Base-by-base conservation (phyloP, 2,113 vertebrate species). In the Alces alces region DNA sequence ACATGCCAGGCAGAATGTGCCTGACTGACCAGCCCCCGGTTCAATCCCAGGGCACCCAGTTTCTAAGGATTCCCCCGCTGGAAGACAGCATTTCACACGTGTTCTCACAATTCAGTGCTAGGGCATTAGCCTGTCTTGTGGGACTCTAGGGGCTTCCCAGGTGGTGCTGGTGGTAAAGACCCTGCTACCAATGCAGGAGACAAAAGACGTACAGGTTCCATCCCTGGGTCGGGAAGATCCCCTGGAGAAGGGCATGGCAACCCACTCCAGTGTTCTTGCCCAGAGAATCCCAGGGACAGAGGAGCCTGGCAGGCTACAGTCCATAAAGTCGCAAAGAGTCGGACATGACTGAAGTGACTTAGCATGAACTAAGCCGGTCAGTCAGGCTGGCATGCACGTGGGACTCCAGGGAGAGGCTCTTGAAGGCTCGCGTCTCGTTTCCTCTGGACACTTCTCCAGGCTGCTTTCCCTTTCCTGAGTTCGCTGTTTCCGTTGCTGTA, bases 81-180 rank as follows among this genome's bases (percentile, higher is more conserved):
- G 82, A 13, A 23, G n/a, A 7, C 28, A 13, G 7, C 21, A 33
- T 21, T n/a, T 39, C 58, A 4, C 2, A 0, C 0, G 10, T 36
- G 23, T 33, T 21, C 19, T 36, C 27, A 6, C 30, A n/a, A 0
- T 3, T 6, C 10, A 5, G 33, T 57, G 14, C 50, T 19, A n/a
- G 36, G 78, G 66, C 21, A 11, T 23, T 7, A 9, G 58, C 1
- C 0, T 8, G 3, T 17, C 19, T 2, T 2, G 2, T 23, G n/a
- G 70, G 52, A 54, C 33, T 33, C 1, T 1, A 10, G 47, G 70
- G 7, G 70, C 5, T 1, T 43, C 70, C 36, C 70, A 14, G 39
- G 70, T 7, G 36, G 21, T 7, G 21, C 33, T 25, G 2, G 36
- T 73, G 39, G 70, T 43, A 43, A 25, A 43, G 70, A 73, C 3